Base-by-base conservation (phyloP, 2,797 vertebrate species). In the Rachycentron canadum region DNA sequence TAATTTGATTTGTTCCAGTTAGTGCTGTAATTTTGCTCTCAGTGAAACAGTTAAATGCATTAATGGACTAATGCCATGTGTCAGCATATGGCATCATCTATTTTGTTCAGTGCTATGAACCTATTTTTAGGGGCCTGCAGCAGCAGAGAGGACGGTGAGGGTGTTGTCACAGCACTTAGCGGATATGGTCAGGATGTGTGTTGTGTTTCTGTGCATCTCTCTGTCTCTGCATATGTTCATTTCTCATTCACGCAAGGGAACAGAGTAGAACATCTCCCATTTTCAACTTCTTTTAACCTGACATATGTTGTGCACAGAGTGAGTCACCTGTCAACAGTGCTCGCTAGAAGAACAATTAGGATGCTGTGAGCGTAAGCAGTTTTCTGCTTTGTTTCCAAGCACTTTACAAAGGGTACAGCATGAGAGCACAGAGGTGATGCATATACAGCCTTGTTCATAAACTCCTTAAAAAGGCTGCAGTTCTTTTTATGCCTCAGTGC, bases 261-360 rank as follows among this genome's bases (percentile, higher is more conserved):
- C 57, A 76, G 4, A 82, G 59, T 40, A 50, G 53, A 84, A 71
- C 38, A 71, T 74, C 65, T 68, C 34, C 47, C 23, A 60, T 36
- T 60, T 65, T 71, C 52, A 67, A 58, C 65, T 67, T 73, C 68
- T 88, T 79, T 87, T 91, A 87, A 87, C 76, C 68, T 76, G 28
- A 78, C 32, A 81, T 61, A 58, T 74, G 43, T 19, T 57, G 55
- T 36, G 41, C 23, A 75, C 40, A 68, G 71, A 47, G 66, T 34
- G 57, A 68, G 75, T 82, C 71, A 86, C 68, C 74, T 87, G 73
- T 89, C 75, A 88, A 70, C 45, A 40, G 38, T 79, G 32, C 73
- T 53, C 16, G 68, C 65, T 72, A 32, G 59, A 40, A 60, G 56
- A 81, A 40, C 66, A 69, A 61, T 83, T 67, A 82, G 41, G 25